Evolutionary conservation across 2,888 invertebrate species (phyloP).

Genomic region (Rhogogaster chlorosoma): DNA sequence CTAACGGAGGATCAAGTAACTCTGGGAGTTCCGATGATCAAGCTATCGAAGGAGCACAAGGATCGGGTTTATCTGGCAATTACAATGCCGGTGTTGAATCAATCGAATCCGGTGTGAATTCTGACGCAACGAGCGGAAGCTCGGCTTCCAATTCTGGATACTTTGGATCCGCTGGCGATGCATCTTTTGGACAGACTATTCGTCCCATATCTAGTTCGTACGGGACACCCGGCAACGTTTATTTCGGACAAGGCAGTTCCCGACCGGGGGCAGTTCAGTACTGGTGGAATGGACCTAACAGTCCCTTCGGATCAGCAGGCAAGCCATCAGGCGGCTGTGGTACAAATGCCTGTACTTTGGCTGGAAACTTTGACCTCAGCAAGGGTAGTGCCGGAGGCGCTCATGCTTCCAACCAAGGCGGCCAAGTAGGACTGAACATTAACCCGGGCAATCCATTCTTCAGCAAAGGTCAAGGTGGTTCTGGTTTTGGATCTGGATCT

Average conservation of each 20-base stretch:
- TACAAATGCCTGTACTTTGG: slow-evolving; percentile 54
- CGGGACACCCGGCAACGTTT: neutral
- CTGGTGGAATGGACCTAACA: slow-evolving; percentile 60
- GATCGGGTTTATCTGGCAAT: neutral
- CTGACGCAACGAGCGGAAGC: neutral
- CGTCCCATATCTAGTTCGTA: neutral
- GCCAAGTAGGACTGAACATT: slow-evolving; percentile 52
- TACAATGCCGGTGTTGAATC: slow-evolving; percentile 21
- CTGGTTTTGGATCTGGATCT: slow-evolving; percentile 47
- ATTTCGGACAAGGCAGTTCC: slow-evolving; percentile 43
- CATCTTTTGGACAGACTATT: slow-evolving; percentile 11
- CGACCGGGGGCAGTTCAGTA: slow-evolving; percentile 24
- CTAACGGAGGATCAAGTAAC: slow-evolving; percentile 5
- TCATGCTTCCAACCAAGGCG: slow-evolving; percentile 51
- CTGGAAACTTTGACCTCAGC: slow-evolving; percentile 54
- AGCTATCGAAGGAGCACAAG: slow-evolving; percentile 11
- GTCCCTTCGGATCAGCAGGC: slow-evolving; percentile 56
- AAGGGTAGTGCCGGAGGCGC: slow-evolving; percentile 49
- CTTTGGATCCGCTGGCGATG: slow-evolving; percentile 9
- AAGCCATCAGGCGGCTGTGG: slow-evolving; percentile 58
- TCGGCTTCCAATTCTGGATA: neutral
- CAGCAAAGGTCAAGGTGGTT: slow-evolving; percentile 24
- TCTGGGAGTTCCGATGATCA: slow-evolving; percentile 36
- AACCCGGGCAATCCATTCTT: slow-evolving; percentile 60
- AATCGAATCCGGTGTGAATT: slow-evolving; percentile 3